A percentile compares a stretch with the other conserved stretches of the same genome.
Evolutionary conservation across 1,140 invertebrate species (phyloP).

Genomic region (Megathymus violae): DNA sequence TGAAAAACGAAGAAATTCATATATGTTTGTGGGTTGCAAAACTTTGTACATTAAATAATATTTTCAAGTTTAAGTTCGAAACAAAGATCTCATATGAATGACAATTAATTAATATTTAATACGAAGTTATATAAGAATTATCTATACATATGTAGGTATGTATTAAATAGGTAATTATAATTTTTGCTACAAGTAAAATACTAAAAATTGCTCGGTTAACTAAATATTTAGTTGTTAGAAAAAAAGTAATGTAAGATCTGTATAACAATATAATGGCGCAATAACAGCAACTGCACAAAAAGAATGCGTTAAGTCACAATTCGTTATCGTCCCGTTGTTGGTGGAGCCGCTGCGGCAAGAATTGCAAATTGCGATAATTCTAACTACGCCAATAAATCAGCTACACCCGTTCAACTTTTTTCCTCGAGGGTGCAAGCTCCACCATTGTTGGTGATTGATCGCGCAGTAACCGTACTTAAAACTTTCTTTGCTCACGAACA

Average conservation of each 20-base stretch:
- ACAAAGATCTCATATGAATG: too few species aligned
- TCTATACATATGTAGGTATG: too few species aligned
- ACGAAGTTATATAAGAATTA: too few species aligned
- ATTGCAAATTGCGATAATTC: conserved; percentile 83
- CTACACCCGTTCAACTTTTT: conserved; percentile 75
- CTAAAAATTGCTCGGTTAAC: too few species aligned
- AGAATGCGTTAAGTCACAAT: conserved; percentile 44
- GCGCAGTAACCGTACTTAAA: conserved; percentile 65
- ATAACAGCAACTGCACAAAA: conserved; percentile 17
- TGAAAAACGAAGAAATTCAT: too few species aligned
- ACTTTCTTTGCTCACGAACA: conserved; percentile 61
- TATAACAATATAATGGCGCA: not conserved
- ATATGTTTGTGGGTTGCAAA: too few species aligned
- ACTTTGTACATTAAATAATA: too few species aligned
- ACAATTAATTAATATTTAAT: too few species aligned
- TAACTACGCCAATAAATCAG: conserved; percentile 81
- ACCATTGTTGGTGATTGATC: conserved; percentile 79
- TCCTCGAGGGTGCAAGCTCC: conserved; percentile 67
- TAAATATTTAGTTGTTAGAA: not conserved
- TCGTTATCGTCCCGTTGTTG: conserved; percentile 73
- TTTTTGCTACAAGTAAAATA: too few species aligned
- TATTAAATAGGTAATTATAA: too few species aligned
- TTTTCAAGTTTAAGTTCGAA: too few species aligned
- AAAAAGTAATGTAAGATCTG: not conserved
- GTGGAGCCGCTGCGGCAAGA: conserved; percentile 69